Conservation (phyloP, 1,140 invertebrate genomes). For the Hermatobates lingyangjiaoensis region DNA sequence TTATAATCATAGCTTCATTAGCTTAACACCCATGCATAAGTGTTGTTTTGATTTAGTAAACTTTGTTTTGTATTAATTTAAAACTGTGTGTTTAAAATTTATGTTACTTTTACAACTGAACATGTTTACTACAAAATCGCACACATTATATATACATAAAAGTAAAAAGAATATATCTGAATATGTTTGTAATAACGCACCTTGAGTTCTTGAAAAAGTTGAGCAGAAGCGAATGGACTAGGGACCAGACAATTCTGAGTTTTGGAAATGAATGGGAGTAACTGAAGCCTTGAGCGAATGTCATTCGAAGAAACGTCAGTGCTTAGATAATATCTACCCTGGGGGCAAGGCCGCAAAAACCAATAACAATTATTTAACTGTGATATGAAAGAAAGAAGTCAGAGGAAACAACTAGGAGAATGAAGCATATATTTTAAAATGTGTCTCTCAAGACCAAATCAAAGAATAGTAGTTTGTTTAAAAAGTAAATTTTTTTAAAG, state of each 20-base stretch:
- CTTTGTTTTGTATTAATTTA: not conserved
- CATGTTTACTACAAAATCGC: not conserved
- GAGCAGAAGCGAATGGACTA: conserved; percentile 82
- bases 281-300: conserved; percentile 61
- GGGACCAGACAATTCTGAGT: conserved; percentile 88
- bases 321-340: conserved; percentile 63
- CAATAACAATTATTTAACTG: too few species aligned
- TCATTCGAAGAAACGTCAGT: conserved; percentile 49
- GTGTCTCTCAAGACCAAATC: too few species aligned
- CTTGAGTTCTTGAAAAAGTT: conserved; percentile 82
- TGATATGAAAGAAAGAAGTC: too few species aligned
- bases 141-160: not conserved
- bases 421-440: too few species aligned
- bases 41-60: not conserved
- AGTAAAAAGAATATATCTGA: not conserved
- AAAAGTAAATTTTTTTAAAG: too few species aligned
- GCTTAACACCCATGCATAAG: not conserved
- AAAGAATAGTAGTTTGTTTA: too few species aligned
- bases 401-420: too few species aligned
- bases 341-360: conserved; percentile 18
- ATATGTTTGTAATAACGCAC: conserved; percentile 20
- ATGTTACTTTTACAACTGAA: not conserved
- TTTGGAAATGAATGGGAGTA: conserved; percentile 86
- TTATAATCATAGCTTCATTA: not conserved
- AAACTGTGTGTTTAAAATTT: not conserved